Conservation (phyloP, 2,888 invertebrate species). For the Pristionchus maxplancki region DNA sequence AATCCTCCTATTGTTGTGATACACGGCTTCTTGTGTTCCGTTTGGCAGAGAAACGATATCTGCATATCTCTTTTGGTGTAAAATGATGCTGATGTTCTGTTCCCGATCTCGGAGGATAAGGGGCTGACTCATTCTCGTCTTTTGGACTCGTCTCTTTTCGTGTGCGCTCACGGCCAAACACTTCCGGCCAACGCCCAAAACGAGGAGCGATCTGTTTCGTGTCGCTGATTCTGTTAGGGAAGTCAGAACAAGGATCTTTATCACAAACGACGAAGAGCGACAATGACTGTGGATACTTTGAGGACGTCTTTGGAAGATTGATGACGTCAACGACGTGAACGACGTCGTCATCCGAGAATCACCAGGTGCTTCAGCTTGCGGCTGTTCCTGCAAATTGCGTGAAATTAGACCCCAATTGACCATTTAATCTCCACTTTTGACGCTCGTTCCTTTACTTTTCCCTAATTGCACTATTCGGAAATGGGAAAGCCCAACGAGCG, state of each 20-base stretch:
- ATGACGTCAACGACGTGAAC: background rate
- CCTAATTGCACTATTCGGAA: background rate
- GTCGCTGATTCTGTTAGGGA: background rate
- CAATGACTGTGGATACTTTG: background rate
- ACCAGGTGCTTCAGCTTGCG: slow-evolving; percentile 28
- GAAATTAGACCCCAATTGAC: background rate
- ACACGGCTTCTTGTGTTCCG: no score
- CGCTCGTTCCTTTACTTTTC: background rate
- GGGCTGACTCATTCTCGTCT: background rate
- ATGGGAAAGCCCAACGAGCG: background rate
- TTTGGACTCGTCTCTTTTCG: background rate
- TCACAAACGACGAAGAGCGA: background rate
- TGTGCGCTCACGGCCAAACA: background rate
- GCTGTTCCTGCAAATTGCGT: background rate
- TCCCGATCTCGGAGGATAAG: background rate
- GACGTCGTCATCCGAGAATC: background rate
- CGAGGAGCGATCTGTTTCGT: background rate
- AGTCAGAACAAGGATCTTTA: background rate
- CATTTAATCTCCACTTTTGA: no score
- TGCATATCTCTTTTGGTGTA: no score
- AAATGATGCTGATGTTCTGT: no score
- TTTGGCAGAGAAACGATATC: no score
- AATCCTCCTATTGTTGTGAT: no score
- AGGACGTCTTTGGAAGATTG: background rate
- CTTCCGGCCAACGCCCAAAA: slow-evolving; percentile 34